Base-by-base conservation (phyloP, 2,113 vertebrate genomes). In the Motacilla tschutschensis region DNA sequence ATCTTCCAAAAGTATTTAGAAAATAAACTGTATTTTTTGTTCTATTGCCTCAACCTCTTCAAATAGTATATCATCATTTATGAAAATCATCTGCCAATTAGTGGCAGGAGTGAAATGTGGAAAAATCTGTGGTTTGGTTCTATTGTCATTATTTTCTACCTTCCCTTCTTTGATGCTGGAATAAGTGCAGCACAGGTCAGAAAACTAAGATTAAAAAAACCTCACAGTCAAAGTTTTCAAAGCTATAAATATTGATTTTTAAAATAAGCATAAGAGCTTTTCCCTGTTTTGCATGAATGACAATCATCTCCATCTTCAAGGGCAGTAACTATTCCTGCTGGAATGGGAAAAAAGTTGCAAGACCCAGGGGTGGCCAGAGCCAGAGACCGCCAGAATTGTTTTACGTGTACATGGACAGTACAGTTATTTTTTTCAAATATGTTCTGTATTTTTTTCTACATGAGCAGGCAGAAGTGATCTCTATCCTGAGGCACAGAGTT, bases 361-460 rank as follows among this genome's bases (percentile, higher is more conserved):
- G 65, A 64, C 12, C 9, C 38, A 63, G 54, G 59, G 53, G 46
- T 55, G 38, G 85, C 57, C 43, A 82, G 40, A 67, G 31, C 14
- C 65, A 81, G 66, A 69, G 28, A 35, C 38, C 62, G 35, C 17
- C 64, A 85, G 44, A 82, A 46, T 7, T 53, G 17, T 41, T 89
- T 76, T 31, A 57, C 29, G 26, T 59, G 51, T 21, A 43, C 15
- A n/a, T 2, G 4, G 71, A 83, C 63, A 79, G 36, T 22, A 38
- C 2, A 17, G 54, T 13, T 88, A 54, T 66, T 79, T 87, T 87
- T 85, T 60, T 47, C 38, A 92, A 91, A 82, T 62, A 82, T 15
- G 20, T 75, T 79, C 36, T 60, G 29, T 63, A 54, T 59, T 93
- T 91, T 94, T 94, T 95, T 89, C 86, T 60, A 58, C 66, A 51